A percentile compares a stretch with the other conserved stretches of the same genome.
phyloP scores from a whole-genome alignment of 2,113 vertebrate species.

The Lucifuga dentata region DNA sequence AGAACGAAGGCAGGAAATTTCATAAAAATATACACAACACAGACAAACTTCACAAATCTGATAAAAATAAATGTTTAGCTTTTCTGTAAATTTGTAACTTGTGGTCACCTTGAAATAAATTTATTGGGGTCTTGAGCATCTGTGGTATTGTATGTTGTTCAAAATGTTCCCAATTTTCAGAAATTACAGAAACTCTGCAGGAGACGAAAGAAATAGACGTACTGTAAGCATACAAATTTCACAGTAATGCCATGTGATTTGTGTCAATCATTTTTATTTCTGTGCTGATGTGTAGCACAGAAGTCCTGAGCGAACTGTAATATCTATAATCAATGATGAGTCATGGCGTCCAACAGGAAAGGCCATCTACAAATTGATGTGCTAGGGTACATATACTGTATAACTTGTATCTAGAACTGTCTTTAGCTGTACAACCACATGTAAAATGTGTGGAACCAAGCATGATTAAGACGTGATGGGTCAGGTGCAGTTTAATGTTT shows the following conservation, averaged over 20 bases:
- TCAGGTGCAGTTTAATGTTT: background rate
- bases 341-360: conserved; percentile 34
- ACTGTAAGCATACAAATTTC: background rate
- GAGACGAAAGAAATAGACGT: background rate
- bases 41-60: background rate
- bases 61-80: conserved; percentile 4
- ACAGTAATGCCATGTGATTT: background rate
- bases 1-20: background rate
- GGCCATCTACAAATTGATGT: conserved; percentile 24
- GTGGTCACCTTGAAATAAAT: conserved; percentile 38
- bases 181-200: background rate
- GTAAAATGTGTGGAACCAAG: background rate
- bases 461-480: background rate
- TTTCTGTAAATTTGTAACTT: conserved; percentile 16
- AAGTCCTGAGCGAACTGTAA: background rate
- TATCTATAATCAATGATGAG: conserved; percentile 39
- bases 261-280: background rate
- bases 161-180: background rate
- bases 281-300: background rate
- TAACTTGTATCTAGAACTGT: conserved; percentile 11
- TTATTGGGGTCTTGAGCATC: background rate
- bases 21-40: background rate
- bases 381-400: background rate
- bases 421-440: background rate
- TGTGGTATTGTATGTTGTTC: background rate